Evolutionary conservation across 35 echinoderm and acorn worm species (phyloP), one percentile per base, ranked within the genome.

Genomic region (Chiridota heheva): DNA sequence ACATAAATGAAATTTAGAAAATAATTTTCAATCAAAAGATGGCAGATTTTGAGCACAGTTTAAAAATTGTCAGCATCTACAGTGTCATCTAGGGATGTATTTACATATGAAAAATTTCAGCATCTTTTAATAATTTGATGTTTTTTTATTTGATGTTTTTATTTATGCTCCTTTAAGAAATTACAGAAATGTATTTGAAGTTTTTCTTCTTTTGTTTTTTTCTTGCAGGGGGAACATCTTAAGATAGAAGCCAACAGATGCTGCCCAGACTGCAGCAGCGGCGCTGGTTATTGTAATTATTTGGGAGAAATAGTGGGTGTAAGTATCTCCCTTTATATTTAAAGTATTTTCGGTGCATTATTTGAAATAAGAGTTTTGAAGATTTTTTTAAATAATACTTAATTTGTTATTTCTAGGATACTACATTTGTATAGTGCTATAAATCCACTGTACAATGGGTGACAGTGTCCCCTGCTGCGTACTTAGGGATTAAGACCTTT

Each of bases 251-350:
- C 95, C 28, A 98, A 98, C 72, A 84, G 86, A 81, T 98, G 95
- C 77, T 98, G 95, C 82, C 95, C 95, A 75, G 95, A 98, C 56
- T 98, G 95, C 83, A 89, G 83, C 24, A 71, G 84, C 26, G 84
- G 85, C 76, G 61, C 80, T 64, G 95, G 95, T 34, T 98, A 88
- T 13, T 98, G 95, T 92, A 80, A 90, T 63, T 98, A 88, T 51
- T 44, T 89, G 64, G 88, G 81, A 77, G 95, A 98, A 91, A 82
- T 98, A 72, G 80, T 91, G 59, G 95, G 95, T 90, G 95, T 98
- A 77, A 98, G 95, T 98, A 72, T 33, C 33, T 57, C 12, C 34
- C 35, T 77, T 31, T 30, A 72, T 39, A 63, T 13, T 40, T 36
- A 28, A 22, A 4, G 22, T 22, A 30, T 42, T 8, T 46, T 78